phyloP scores from a whole-genome alignment of 30 jellyfish, hydroid and myxozoan species.

The Euphysa ruthae region DNA sequence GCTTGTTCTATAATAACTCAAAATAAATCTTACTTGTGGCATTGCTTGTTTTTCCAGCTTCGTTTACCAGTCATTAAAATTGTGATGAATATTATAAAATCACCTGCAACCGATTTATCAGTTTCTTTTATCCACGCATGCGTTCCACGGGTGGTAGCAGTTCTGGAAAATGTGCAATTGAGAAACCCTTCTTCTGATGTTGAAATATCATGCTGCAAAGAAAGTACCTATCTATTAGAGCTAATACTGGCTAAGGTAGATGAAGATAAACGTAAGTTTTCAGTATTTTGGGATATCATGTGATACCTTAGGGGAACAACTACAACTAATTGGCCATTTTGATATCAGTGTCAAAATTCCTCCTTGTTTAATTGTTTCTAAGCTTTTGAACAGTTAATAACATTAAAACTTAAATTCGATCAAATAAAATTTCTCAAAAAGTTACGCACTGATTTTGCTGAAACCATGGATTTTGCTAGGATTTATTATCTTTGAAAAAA shows the following conservation, averaged over 20 bases:
- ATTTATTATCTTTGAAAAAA: too few relatives aligned
- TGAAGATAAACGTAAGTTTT: constrained; percentile 49
- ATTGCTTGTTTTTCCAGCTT: constrained; percentile 24
- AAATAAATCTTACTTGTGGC: background rate
- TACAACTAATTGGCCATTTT: too few relatives aligned
- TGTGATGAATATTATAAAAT: constrained; percentile 42
- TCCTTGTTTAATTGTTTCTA: too few relatives aligned
- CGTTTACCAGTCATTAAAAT: constrained; percentile 45
- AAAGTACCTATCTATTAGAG: constrained; percentile 50
- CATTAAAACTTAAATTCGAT: too few relatives aligned
- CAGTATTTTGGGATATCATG: too few relatives aligned
- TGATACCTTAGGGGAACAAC: too few relatives aligned
- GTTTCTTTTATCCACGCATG: constrained; percentile 76
- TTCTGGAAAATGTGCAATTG: constrained; percentile 27
- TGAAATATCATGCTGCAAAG: constrained; percentile 59
- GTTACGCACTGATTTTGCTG: too few relatives aligned
- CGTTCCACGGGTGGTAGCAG: constrained; percentile 61
- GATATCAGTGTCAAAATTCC: too few relatives aligned
- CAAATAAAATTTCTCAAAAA: too few relatives aligned
- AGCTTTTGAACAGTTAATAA: too few relatives aligned
- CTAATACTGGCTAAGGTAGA: constrained; percentile 54
- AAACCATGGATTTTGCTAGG: too few relatives aligned
- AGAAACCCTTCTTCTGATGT: constrained; percentile 33
- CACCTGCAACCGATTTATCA: constrained; percentile 43
- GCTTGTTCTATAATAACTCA: background rate